A percentile compares a stretch with the other conserved stretches of the same genome.
phyloP scores from a whole-genome alignment of 2,797 vertebrate genomes.

The Clarias platycephalus region DNA sequence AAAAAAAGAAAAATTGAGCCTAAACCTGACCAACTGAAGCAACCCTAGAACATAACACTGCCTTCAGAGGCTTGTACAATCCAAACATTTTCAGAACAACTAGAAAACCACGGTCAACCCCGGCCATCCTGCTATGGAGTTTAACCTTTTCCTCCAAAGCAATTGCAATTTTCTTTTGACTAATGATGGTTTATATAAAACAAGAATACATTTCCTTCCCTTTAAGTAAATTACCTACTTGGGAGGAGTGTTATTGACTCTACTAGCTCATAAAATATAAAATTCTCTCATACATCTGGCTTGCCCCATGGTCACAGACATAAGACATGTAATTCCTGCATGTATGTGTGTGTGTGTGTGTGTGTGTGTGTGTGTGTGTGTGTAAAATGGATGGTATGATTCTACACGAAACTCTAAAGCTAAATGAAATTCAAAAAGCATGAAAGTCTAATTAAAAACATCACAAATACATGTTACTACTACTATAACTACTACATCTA shows the following conservation, averaged over 20 bases:
- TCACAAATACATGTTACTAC: neutral
- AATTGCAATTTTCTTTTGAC: neutral
- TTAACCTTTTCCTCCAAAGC: neutral
- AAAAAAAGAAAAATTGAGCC: too few relatives aligned
- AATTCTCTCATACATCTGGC: neutral
- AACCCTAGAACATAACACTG: too few relatives aligned
- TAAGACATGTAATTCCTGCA: neutral
- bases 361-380: neutral
- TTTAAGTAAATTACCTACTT: neutral
- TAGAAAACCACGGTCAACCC: neutral
- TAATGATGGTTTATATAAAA: too few relatives aligned
- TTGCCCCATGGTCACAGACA: neutral
- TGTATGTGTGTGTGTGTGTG: neutral
- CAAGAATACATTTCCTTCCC: too few relatives aligned
- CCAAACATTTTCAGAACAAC: neutral
- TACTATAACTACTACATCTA: neutral
- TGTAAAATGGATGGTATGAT: neutral
- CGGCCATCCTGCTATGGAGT: neutral
- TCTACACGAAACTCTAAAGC: neutral
- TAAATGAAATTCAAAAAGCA: neutral
- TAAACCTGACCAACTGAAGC: too few relatives aligned
- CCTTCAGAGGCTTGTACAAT: too few relatives aligned
- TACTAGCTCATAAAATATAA: neutral
- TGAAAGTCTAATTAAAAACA: neutral
- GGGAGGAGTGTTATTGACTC: neutral